phyloP scores from a whole-genome alignment of 2,888 invertebrate species.

The Diadegma fenestrale region DNA sequence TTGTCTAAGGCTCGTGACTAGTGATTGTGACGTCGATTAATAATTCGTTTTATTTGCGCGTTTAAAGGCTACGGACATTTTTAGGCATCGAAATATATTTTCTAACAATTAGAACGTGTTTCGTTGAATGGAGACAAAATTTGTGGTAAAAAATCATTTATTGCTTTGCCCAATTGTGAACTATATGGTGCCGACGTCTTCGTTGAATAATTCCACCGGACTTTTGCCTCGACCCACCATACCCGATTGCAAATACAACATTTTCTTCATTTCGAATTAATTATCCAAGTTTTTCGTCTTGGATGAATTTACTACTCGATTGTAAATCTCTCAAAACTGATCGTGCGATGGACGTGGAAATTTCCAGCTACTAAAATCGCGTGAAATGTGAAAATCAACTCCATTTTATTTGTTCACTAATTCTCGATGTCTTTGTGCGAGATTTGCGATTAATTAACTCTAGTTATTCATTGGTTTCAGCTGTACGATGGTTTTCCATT shows the following conservation, averaged over 20 bases:
- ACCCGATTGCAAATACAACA: neutral
- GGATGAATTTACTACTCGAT: neutral
- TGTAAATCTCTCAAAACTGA: neutral
- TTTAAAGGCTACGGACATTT: conserved; percentile 1
- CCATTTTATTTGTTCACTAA: neutral
- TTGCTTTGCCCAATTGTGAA: conserved; percentile 26
- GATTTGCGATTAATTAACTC: neutral
- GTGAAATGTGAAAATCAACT: neutral
- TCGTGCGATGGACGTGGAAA: neutral
- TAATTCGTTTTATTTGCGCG: conserved; percentile 17
- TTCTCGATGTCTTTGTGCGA: neutral
- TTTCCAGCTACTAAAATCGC: neutral
- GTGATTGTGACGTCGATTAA: conserved; percentile 22
- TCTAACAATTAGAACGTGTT: conserved; percentile 24
- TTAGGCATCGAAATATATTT: conserved; percentile 24
- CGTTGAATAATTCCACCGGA: conserved; percentile 21
- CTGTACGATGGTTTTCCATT: conserved; percentile 24
- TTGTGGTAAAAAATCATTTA: conserved; percentile 21
- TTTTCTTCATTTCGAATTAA: neutral
- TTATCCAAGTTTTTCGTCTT: neutral
- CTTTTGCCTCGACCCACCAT: neutral
- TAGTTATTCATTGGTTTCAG: conserved; percentile 7
- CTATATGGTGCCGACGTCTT: conserved; percentile 16
- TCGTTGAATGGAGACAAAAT: conserved; percentile 19
- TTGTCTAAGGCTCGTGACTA: conserved; percentile 39